phyloP scores from a whole-genome alignment of 2,113 vertebrate species.

The Aldabrachelys gigantea region DNA sequence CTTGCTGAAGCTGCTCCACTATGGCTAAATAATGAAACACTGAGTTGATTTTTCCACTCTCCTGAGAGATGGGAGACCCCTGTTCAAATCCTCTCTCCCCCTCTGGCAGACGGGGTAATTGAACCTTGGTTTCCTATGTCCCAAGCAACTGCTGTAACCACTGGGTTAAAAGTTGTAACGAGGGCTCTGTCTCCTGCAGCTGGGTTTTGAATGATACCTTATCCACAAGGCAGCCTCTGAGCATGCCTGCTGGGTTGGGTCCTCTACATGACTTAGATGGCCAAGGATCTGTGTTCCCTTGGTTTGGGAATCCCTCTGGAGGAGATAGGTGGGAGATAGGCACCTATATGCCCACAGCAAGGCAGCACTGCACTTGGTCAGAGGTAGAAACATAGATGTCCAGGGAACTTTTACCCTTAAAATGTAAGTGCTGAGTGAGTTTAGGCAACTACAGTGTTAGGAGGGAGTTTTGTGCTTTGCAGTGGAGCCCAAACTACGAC shows the following conservation, averaged over 20 bases:
- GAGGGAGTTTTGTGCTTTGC: not conserved
- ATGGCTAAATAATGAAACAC: not conserved
- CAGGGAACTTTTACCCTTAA: not conserved
- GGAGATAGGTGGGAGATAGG: not conserved
- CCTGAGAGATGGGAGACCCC: not conserved
- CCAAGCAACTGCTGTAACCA: not conserved
- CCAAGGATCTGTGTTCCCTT: not conserved
- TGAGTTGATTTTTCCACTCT: not conserved
- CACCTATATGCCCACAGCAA: too few relatives aligned
- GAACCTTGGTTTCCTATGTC: not conserved
- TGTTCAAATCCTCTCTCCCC: not conserved
- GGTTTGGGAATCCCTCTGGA: not conserved
- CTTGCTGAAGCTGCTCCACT: not conserved
- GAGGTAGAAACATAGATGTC: not conserved
- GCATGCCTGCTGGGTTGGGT: not conserved
- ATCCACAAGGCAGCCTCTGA: not conserved
- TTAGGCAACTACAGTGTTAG: not conserved
- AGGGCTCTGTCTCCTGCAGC: not conserved
- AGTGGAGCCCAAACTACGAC: not conserved
- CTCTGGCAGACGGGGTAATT: not conserved
- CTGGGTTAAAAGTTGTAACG: not conserved
- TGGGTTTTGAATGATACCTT: not conserved
- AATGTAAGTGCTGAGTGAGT: not conserved
- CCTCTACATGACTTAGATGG: not conserved
- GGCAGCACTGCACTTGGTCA: not conserved